Evolutionary conservation across 1,140 invertebrate genomes (phyloP).

Genomic region (Mizuhopecten yessoensis): DNA sequence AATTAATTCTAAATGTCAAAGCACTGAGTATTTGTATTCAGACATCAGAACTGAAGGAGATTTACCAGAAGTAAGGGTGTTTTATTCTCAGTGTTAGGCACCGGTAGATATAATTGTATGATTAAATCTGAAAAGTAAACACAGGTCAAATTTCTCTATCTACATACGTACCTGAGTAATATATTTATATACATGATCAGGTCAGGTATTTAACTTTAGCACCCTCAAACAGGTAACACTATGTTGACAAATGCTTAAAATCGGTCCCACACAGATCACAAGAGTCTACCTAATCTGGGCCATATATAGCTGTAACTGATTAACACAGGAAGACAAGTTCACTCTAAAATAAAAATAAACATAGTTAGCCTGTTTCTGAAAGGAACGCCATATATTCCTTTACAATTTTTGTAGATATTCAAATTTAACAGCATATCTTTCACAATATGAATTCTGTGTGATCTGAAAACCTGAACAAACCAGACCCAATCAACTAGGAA

Average conservation of each 20-base stretch:
- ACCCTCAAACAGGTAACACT: neutral
- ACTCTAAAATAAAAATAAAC: neutral
- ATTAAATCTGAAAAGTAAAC: neutral
- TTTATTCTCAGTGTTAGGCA: neutral
- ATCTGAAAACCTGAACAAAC: too few relatives aligned
- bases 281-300: neutral
- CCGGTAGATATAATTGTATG: constrained; percentile 1
- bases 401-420: constrained; percentile 41
- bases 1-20: too few relatives aligned
- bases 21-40: neutral
- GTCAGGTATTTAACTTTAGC: neutral
- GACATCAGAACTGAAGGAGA: neutral
- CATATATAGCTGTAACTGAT: neutral
- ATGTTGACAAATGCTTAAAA: neutral
- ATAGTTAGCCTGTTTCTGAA: neutral
- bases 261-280: neutral
- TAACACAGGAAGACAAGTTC: neutral
- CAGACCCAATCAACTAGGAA: too few relatives aligned
- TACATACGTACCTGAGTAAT: neutral
- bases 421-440: neutral
- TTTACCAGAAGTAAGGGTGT: constrained; percentile 12
- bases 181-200: neutral
- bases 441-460: too few relatives aligned
- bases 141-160: too few relatives aligned
- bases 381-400: neutral